phyloP scores from a whole-genome alignment of 2,797 vertebrate species.

The Buceros bicornis region DNA sequence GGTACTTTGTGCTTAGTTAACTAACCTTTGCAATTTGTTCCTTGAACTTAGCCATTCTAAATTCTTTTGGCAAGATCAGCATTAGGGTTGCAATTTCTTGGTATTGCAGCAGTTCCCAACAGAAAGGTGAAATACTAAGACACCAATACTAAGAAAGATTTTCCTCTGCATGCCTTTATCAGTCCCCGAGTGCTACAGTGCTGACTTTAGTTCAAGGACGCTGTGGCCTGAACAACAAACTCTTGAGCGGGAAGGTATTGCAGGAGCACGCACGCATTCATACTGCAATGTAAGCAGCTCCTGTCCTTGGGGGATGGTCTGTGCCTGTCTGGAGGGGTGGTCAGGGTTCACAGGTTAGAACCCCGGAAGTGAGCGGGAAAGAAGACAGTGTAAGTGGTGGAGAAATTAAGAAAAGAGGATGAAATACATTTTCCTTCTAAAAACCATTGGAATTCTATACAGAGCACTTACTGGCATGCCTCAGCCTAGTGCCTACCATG shows the following conservation, averaged over 20 bases:
- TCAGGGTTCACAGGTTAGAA: background rate
- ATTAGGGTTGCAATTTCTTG: background rate
- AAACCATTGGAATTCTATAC: background rate
- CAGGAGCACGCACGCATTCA: background rate
- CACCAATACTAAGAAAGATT: background rate
- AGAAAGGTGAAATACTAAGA: background rate
- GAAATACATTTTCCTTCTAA: background rate
- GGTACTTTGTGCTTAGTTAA: background rate
- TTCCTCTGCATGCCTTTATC: background rate
- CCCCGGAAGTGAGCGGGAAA: background rate
- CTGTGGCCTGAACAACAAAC: accelerated
- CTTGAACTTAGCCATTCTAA: background rate
- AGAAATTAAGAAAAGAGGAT: background rate
- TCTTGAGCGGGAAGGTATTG: accelerated
- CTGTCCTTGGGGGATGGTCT: background rate
- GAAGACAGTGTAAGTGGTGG: background rate
- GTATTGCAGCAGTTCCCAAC: background rate
- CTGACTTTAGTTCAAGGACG: background rate
- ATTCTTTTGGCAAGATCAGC: background rate
- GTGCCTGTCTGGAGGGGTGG: accelerated
- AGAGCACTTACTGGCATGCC: accelerated
- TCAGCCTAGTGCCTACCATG: background rate
- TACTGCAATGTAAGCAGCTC: background rate
- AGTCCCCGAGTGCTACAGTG: accelerated
- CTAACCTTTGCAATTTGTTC: background rate